Base-by-base conservation (phyloP, 2,888 invertebrate genomes). In the Parnassius glacialis region DNA sequence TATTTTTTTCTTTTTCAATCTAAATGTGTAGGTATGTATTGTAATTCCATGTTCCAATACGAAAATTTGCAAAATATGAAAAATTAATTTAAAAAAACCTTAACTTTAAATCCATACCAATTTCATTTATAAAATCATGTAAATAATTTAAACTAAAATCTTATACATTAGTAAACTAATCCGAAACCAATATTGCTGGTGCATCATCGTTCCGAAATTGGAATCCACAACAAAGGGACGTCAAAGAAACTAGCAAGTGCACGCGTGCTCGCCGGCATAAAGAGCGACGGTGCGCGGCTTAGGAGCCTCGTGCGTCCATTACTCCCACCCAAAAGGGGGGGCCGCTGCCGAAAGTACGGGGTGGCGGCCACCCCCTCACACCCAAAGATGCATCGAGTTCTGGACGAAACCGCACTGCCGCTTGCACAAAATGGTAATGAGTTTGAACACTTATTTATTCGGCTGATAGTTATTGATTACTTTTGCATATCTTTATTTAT, bases 291-390 rank as follows among this genome's bases (percentile, higher is more conserved):
- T 78, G 82, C 83, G 84, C 80, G 82, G 80, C 83, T 81, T 85
- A 82, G 81, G 83, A 85, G 86, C 85, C 84, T 85, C 85, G 80
- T 90, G 90, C 90, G 90, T 90, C 90, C 90, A 89, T 90, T 87
- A 87, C 88, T 84, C 83, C 81, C 81, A 70, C 66, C 72, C 67
- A 61, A 65, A 66, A 72, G 74, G 65, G 67, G 70, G 69, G 65
- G 63, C 48, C 57, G 54, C 51, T 57, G 57, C 54, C 64, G 60
- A 72, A 68, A 71, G 74, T 74, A 68, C 69, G 73, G 75, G 73
- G 70, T 71, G 80, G 79, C 68, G 75, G 80, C 79, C 76, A 80
- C 86, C 82, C 48, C 87, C 85, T 84, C 86, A 82, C 87, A 82
- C 89, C 84, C 84, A 79, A 89, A 88, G 89, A 90, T 89, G 88